Percentiles rank a stretch among this genome's conserved stretches.
These are phyloP conservation scores for Drosophila nigromelanica DNA, from an alignment of 1,140 invertebrate species.

Conservation along the genomic window DNA sequence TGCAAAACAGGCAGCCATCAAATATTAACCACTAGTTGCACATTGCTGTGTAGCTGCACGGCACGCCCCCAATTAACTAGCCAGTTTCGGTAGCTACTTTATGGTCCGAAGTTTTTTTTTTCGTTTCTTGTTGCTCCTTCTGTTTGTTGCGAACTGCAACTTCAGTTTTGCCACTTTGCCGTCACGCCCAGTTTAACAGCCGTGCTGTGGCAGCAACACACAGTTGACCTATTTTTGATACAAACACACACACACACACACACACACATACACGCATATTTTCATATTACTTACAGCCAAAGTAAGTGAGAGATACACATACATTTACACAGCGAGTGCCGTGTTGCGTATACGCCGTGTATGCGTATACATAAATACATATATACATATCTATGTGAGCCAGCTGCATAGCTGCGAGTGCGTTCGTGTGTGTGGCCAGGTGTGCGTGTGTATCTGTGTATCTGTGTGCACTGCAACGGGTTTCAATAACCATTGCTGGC, in stretches of 20 bases:
- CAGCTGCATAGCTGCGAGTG: slow-evolving; percentile 10
- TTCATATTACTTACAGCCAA: slow-evolving; percentile 75
- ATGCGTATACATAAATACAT: neutral
- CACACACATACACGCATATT: slow-evolving; percentile 47
- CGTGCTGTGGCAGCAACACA: slow-evolving; percentile 25
- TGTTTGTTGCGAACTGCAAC: slow-evolving; percentile 51
- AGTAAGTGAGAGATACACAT: slow-evolving; percentile 38
- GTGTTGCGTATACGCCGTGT: slow-evolving; percentile 42
- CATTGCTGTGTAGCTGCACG: slow-evolving; percentile 25
- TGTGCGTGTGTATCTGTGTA: slow-evolving; percentile 13
- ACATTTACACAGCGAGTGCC: slow-evolving; percentile 5
- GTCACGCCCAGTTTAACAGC: slow-evolving; percentile 77
- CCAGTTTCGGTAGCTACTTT: slow-evolving; percentile 43
- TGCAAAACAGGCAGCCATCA: slow-evolving; percentile 62
- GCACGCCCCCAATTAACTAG: slow-evolving; percentile 71
- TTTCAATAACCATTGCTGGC: slow-evolving; percentile 69
- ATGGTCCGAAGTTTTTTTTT: slow-evolving; percentile 25
- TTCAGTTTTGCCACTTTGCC: slow-evolving; percentile 72
- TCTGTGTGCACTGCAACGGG: slow-evolving; percentile 25
- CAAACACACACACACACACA: slow-evolving; percentile 43
- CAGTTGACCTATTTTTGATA: slow-evolving; percentile 73
- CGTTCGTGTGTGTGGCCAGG: slow-evolving; percentile 15
- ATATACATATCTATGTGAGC: slow-evolving; percentile 11
- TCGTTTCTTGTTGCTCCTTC: neutral
- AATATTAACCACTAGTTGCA: slow-evolving; percentile 80